These are phyloP conservation scores for Bufotes viridis DNA, from an alignment of 2,797 vertebrate genomes.

Conservation along the genomic window DNA sequence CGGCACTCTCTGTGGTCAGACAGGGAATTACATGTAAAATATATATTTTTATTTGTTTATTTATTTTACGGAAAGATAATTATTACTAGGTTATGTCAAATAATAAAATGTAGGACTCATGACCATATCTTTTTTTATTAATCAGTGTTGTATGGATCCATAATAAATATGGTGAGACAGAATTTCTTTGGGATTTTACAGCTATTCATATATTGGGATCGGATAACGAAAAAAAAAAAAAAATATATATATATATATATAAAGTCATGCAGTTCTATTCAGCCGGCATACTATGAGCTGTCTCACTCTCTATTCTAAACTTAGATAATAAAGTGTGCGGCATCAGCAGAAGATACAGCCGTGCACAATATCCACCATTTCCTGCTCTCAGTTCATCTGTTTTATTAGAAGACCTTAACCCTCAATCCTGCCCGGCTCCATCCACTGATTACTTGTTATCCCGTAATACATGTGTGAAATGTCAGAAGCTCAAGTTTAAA, in stretches of 20 bases:
- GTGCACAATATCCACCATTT: background rate
- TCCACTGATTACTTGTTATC: slow-evolving; percentile 17
- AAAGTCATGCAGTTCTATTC: background rate
- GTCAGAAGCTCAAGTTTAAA: background rate
- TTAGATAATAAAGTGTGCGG: background rate
- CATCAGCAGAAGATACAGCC: background rate
- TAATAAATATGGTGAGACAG: no score
- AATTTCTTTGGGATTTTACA: no score
- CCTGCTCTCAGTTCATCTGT: background rate
- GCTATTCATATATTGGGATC: no score
- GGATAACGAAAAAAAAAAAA: background rate
- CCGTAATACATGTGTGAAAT: background rate
- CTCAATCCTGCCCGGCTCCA: background rate
- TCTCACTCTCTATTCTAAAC: background rate
- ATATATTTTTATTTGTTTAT: background rate
- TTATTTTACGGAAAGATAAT: background rate
- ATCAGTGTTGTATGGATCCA: background rate
- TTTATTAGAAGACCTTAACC: slow-evolving; percentile 9
- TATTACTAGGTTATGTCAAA: background rate
- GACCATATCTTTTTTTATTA: background rate
- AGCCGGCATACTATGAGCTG: background rate
- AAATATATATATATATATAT: no score
- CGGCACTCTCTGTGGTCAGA: background rate
- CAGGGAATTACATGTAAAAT: background rate
- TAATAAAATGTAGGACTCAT: background rate